Evolutionary conservation across 2,888 invertebrate genomes (phyloP), one percentile per base, ranked within the genome.

Genomic region (Cryptosula pallasiana): DNA sequence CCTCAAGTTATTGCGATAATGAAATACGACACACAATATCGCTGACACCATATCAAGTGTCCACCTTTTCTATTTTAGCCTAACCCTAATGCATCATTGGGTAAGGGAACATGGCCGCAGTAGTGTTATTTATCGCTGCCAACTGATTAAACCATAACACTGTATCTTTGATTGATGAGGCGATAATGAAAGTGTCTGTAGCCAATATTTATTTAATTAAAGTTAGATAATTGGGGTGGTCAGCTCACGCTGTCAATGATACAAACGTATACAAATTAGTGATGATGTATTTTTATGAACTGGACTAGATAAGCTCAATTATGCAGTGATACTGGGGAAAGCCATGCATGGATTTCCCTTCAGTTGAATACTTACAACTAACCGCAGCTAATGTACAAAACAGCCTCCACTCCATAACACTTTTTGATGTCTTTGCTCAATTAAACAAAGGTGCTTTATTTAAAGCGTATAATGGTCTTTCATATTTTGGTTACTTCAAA

Each of bases 211-310:
- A 34, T 63, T 63, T 63, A 32, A 63, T 63, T 63, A 34, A 32
- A 29, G 63, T 63, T 63, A 63, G 63, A 32, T 63, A 63, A 63
- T 20, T 25, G 25, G 32, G 32, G 63, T 45, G 45, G 45, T 13
- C 45, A 13, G 45, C 5, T 13, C 9, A 5, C 5, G 45, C 45
- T 20, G 20, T 45, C 45, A 20, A 45, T 20, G 20, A 20, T 20
- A 13, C 20, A 27, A 29, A 32, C 20, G 25, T 63, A 63, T 34
- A 63, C 63, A 63, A 63, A 63, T 63, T 63, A 63, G 63, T 32
- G 63, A 63, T 63, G 32, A 63, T 63, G 63, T 29, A 63, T 63
- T 63, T 63, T 63, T 27, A 63, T 63, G 32, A 63, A 63, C 29
- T 63, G 13, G 13, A 32, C 25, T 63, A 29, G 63, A 63, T 63